phyloP scores from a whole-genome alignment of 2,888 invertebrate species.

The Cheilosia scutellata region DNA sequence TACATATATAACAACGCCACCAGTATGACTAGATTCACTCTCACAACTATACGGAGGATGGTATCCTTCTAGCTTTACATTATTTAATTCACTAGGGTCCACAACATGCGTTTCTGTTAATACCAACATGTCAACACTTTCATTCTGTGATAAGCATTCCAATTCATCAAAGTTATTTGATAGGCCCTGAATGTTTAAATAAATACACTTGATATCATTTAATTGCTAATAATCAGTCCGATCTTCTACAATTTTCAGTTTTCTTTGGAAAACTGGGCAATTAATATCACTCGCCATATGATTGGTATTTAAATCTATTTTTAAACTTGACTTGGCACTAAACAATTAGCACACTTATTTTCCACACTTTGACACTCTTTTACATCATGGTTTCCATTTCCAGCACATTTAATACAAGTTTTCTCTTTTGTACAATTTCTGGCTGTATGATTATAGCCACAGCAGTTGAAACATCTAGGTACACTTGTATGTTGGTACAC shows the following conservation, averaged over 20 bases:
- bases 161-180: conserved; percentile 2
- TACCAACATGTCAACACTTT: background rate
- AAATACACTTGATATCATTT: conserved; percentile 5
- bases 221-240: conserved; percentile 18
- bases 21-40: conserved; percentile 20
- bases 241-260: conserved; percentile 8
- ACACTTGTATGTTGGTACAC: background rate
- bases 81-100: background rate
- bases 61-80: conserved; percentile 3
- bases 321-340: background rate
- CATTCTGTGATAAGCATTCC: background rate
- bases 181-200: background rate
- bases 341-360: conserved; percentile 9
- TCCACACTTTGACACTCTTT: conserved; percentile 6
- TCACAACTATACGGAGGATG: background rate
- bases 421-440: conserved; percentile 4
- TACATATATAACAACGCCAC: conserved; percentile 4
- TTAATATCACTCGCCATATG: background rate
- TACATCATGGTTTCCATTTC: conserved; percentile 2
- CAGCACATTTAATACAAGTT: conserved; percentile 24
- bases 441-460: conserved; percentile 7
- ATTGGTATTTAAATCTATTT: too few species aligned
- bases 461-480: conserved; percentile 16
- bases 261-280: background rate
- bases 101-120: background rate